Evolutionary conservation across 2,797 vertebrate species (phyloP).

Genomic region (Decapterus maruadsi): DNA sequence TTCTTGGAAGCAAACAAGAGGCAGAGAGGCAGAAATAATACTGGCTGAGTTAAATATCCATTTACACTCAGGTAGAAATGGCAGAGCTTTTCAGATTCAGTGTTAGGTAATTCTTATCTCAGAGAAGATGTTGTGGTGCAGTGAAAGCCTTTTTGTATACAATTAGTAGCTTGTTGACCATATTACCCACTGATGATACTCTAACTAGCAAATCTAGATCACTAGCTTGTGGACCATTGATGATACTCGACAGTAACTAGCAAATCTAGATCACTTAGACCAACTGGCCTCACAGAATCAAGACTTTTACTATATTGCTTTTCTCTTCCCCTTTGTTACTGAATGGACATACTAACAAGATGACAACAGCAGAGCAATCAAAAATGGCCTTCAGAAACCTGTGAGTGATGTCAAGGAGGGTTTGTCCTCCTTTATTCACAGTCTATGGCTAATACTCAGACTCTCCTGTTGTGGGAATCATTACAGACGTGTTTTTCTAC

Average conservation of each 20-base stretch:
- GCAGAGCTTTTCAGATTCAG: background rate
- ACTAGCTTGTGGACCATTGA: no score
- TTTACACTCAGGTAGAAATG: background rate
- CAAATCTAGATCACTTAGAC: background rate
- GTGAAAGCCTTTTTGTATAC: conserved; percentile 1
- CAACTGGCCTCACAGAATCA: background rate
- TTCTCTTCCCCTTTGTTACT: no score
- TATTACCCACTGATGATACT: no score
- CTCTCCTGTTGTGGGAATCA: no score
- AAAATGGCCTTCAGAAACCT: no score
- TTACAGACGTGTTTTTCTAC: background rate
- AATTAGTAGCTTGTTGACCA: background rate
- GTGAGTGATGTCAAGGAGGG: no score
- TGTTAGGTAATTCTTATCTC: background rate
- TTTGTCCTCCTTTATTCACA: no score
- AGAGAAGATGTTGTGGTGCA: background rate
- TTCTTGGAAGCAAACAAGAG: conserved; percentile 17
- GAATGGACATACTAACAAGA: no score
- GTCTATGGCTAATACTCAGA: no score
- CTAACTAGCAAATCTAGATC: no score
- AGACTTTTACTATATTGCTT: background rate
- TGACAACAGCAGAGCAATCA: no score
- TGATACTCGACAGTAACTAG: no score
- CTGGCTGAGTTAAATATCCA: conserved; percentile 15
- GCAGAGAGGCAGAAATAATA: conserved; percentile 12